Evolutionary conservation across 2,797 vertebrate species (phyloP).

Genomic region (Melanotaenia maccullochi): DNA sequence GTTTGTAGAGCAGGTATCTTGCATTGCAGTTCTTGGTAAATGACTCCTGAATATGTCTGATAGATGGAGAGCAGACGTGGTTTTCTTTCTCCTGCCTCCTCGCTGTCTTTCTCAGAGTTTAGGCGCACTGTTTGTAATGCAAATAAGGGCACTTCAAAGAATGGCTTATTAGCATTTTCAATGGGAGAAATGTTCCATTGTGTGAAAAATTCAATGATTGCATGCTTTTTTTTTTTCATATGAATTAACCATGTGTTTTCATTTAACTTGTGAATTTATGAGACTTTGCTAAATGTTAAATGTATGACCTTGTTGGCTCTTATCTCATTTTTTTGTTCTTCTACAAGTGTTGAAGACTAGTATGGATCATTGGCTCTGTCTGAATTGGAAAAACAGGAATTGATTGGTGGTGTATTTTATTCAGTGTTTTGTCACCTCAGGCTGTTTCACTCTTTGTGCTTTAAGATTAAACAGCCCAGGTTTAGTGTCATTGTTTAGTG

Average conservation of each 20-base stretch:
- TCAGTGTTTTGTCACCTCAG: conserved; percentile 65
- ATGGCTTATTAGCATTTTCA: conserved; percentile 89
- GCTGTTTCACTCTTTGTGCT: conserved; percentile 58
- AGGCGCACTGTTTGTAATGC: conserved; percentile 87
- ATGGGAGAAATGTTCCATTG: conserved; percentile 80
- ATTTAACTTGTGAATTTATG: conserved; percentile 13
- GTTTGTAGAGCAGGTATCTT: conserved; percentile 28
- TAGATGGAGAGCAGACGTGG: conserved; percentile 78
- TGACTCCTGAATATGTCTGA: conserved; percentile 59
- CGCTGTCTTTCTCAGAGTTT: conserved; percentile 75
- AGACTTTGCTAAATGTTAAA: conserved; percentile 56
- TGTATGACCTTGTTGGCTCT: conserved; percentile 64
- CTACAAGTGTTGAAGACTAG: conserved; percentile 33
- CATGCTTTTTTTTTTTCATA: conserved; percentile 39
- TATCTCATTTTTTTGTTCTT: conserved; percentile 50
- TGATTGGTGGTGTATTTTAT: conserved; percentile 71
- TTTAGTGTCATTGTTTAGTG: conserved; percentile 66
- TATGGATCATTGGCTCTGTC: conserved; percentile 66
- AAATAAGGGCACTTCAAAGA: conserved; percentile 90
- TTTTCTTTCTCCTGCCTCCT: conserved; percentile 59
- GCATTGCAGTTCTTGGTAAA: conserved; percentile 26
- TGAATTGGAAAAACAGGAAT: conserved; percentile 64
- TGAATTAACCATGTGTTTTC: conserved; percentile 25
- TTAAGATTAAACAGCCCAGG: conserved; percentile 38
- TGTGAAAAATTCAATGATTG: conserved; percentile 78